Conservation (phyloP, 2,797 vertebrate species). For the Adrianichthys oophorus region DNA sequence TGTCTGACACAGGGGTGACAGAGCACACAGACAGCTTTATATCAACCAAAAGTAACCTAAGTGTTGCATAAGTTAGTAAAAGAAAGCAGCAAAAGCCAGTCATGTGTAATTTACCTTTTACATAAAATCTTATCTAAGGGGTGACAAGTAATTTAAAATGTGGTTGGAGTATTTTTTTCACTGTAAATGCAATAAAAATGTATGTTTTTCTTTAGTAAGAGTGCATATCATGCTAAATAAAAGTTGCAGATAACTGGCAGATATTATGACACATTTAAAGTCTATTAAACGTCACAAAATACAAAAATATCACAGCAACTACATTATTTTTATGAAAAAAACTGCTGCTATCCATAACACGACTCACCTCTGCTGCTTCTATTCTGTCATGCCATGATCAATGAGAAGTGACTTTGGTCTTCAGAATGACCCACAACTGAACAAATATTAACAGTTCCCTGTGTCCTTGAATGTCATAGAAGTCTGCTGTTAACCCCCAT, state of each 20-base stretch:
- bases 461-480: slow-evolving; percentile 60
- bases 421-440: slow-evolving; percentile 56
- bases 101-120: too few species aligned
- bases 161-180: too few species aligned
- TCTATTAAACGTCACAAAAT: slow-evolving; percentile 24
- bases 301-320: slow-evolving; percentile 35
- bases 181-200: too few species aligned
- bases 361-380: slow-evolving; percentile 51
- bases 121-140: too few species aligned
- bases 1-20: slow-evolving; percentile 39
- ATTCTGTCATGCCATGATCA: slow-evolving; percentile 43
- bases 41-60: slow-evolving; percentile 22
- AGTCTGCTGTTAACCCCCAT: slow-evolving; percentile 46
- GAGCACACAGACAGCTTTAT: slow-evolving; percentile 19
- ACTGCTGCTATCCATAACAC: slow-evolving; percentile 14
- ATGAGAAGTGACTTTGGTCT: slow-evolving; percentile 66
- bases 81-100: too few species aligned
- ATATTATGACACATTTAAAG: too few species aligned
- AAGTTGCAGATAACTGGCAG: too few species aligned
- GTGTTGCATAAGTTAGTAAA: too few species aligned
- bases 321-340: slow-evolving; percentile 28
- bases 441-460: slow-evolving; percentile 73
- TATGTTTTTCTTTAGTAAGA: too few species aligned
- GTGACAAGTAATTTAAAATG: too few species aligned
- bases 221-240: too few species aligned